These are phyloP conservation scores for Atethmia centrago DNA, from an alignment of 2,888 invertebrate genomes.

Conservation along the genomic window DNA sequence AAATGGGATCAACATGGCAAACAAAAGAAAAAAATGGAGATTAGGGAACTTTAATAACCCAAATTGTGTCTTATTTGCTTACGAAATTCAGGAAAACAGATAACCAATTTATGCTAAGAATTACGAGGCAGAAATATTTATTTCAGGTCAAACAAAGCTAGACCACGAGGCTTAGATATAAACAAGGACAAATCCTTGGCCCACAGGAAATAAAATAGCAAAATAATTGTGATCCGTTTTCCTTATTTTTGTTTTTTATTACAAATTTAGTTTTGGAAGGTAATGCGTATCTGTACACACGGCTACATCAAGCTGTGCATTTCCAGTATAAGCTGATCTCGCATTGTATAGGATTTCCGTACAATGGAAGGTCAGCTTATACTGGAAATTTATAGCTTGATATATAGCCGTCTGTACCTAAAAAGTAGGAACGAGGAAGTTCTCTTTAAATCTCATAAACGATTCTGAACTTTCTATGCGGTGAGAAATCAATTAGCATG, in stretches of 20 bases:
- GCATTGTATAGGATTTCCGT: no score
- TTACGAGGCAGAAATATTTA: background rate
- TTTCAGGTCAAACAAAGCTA: slow-evolving; percentile 7
- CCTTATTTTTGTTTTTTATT: slow-evolving; percentile 13
- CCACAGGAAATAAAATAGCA: background rate
- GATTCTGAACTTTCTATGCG: background rate
- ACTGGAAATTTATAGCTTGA: no score
- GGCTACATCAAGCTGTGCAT: no score
- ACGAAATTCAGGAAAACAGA: background rate
- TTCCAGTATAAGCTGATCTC: no score
- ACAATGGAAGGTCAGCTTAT: no score
- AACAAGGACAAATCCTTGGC: slow-evolving; percentile 31
- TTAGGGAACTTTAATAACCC: slow-evolving; percentile 15
- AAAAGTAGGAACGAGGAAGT: background rate
- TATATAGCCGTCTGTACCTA: no score
- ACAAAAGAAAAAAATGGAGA: background rate
- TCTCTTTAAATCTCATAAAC: background rate
- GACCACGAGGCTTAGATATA: background rate
- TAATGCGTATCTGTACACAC: background rate
- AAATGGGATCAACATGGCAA: background rate
- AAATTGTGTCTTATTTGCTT: background rate
- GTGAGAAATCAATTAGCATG: background rate
- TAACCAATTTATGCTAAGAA: background rate
- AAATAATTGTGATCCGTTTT: slow-evolving; percentile 7
- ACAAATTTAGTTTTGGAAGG: background rate